A percentile compares a stretch with the other conserved stretches of the same genome.
phyloP scores from a whole-genome alignment of 2,113 vertebrate genomes.

The Cephalopholis sonnerati region DNA sequence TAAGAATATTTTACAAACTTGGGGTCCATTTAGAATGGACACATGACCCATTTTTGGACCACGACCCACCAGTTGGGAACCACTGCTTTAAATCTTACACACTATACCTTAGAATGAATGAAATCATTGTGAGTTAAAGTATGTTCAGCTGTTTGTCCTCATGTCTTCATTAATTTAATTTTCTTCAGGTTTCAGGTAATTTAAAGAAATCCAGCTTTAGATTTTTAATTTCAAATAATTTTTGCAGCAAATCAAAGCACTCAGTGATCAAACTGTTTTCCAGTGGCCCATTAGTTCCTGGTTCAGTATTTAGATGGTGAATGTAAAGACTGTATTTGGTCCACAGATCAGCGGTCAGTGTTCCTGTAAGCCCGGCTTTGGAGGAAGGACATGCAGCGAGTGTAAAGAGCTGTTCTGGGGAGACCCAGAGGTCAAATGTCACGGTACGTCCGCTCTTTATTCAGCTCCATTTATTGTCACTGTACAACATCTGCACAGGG shows the following conservation, averaged over 20 bases:
- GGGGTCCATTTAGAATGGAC: too few species aligned
- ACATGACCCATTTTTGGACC: too few species aligned
- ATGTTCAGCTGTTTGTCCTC: background rate
- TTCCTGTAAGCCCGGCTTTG: slow-evolving; percentile 93
- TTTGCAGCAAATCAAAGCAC: background rate
- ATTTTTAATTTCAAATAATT: too few species aligned
- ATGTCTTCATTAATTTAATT: background rate
- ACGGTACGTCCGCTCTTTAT: slow-evolving; percentile 81
- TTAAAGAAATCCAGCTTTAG: background rate
- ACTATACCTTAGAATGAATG: too few species aligned
- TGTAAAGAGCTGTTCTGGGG: slow-evolving; percentile 97
- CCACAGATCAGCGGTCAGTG: slow-evolving; percentile 95
- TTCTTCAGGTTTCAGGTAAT: background rate
- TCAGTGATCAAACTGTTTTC: background rate
- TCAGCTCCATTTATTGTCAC: too few species aligned
- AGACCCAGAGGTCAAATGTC: slow-evolving; percentile 90
- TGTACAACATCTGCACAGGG: too few species aligned
- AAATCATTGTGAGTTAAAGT: background rate
- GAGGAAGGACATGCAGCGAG: slow-evolving; percentile 93
- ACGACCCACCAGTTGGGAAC: too few species aligned
- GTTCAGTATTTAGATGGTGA: too few species aligned
- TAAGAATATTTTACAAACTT: too few species aligned
- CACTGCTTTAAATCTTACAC: too few species aligned
- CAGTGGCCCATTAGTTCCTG: too few species aligned
- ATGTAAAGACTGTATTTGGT: background rate